phyloP scores from a whole-genome alignment of 2,888 invertebrate species.

The Autographa pulchrina region DNA sequence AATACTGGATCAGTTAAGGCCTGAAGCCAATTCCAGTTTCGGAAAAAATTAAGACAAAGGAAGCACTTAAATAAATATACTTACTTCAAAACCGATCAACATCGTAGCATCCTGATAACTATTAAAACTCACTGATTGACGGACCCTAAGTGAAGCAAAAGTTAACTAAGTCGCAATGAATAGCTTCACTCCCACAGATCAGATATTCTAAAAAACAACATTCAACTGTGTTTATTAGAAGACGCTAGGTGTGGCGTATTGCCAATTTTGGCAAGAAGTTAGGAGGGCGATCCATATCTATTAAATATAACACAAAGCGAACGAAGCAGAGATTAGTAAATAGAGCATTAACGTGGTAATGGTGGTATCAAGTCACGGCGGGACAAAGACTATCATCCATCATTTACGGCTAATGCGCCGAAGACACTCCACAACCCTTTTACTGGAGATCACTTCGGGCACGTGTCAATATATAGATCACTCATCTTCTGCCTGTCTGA shows the following conservation, averaged over 20 bases:
- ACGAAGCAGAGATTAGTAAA: slow-evolving; percentile 38
- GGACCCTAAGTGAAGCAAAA: neutral
- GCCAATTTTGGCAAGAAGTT: slow-evolving; percentile 12
- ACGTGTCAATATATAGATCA: slow-evolving; percentile 67
- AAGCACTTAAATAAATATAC: too few species aligned
- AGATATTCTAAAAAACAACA: neutral
- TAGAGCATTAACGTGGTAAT: slow-evolving; percentile 62
- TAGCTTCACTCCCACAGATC: neutral
- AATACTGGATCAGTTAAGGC: too few species aligned
- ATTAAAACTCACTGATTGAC: neutral
- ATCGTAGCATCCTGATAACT: neutral
- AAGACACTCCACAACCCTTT: slow-evolving; percentile 82
- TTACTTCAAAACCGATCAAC: neutral
- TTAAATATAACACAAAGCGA: slow-evolving; percentile 27
- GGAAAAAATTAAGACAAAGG: too few species aligned
- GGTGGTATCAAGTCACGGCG: slow-evolving; percentile 71
- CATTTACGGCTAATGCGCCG: slow-evolving; percentile 80
- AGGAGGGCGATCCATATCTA: slow-evolving; percentile 15
- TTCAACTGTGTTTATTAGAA: slow-evolving; percentile 7
- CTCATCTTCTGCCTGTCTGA: slow-evolving; percentile 60
- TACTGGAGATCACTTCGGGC: slow-evolving; percentile 60
- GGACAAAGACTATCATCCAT: slow-evolving; percentile 78
- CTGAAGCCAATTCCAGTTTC: too few species aligned
- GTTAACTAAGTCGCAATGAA: neutral
- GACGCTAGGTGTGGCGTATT: neutral